These are phyloP conservation scores for Rousettus madagascariensis DNA, from an alignment of 2,797 vertebrate species.

Conservation along the genomic window DNA sequence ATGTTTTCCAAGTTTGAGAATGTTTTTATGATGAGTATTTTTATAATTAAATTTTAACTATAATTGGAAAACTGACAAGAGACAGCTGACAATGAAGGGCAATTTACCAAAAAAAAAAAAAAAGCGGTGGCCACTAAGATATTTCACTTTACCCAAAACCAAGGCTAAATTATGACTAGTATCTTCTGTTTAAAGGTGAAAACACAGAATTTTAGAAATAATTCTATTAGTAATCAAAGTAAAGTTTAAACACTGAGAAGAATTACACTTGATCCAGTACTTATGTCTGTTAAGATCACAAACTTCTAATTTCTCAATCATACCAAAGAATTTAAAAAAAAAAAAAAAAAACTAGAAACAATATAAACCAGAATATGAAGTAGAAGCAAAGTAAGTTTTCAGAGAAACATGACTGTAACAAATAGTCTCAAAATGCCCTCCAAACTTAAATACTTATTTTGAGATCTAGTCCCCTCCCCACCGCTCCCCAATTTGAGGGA, in stretches of 20 bases:
- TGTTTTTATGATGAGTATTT: background rate
- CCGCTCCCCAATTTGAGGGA: background rate
- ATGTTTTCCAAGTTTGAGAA: background rate
- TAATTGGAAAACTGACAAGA: background rate
- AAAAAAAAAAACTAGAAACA: background rate
- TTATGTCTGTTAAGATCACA: background rate
- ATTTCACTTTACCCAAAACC: background rate
- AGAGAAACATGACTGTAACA: background rate
- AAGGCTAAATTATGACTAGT: background rate
- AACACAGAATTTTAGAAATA: background rate
- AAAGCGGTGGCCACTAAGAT: background rate
- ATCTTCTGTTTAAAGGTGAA: background rate
- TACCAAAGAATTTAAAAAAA: background rate
- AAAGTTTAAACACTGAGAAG: background rate
- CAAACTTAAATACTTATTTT: background rate
- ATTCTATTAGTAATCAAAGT: slow-evolving; percentile 1
- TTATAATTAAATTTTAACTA: background rate
- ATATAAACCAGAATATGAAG: background rate
- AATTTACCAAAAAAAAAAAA: background rate
- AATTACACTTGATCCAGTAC: background rate
- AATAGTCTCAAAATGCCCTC: background rate
- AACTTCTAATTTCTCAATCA: background rate
- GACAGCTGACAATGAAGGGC: background rate
- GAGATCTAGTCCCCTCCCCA: background rate
- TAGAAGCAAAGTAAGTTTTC: background rate